These are phyloP conservation scores for Pimephales promelas DNA, from an alignment of 2,113 vertebrate genomes.

Conservation along the genomic window DNA sequence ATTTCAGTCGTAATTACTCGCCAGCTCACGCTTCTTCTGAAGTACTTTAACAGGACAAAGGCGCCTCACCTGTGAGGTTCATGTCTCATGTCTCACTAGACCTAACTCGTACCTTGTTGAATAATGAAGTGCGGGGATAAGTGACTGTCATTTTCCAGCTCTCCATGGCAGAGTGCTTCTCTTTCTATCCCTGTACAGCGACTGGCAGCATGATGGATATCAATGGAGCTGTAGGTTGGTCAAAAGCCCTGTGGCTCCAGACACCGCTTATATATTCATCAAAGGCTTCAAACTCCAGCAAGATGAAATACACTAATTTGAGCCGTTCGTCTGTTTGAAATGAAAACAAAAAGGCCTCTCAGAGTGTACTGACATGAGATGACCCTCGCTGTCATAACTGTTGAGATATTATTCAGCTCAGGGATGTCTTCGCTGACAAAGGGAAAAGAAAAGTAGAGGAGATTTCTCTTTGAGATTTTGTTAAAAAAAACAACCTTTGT, in stretches of 20 bases:
- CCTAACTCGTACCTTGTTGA: neutral
- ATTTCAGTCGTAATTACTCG: constrained; percentile 7
- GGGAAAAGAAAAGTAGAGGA: neutral
- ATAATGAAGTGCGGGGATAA: constrained; percentile 30
- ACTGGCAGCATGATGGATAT: constrained; percentile 29
- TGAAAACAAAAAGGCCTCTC: constrained; percentile 54
- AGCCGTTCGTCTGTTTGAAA: constrained; percentile 54
- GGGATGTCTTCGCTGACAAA: constrained; percentile 25
- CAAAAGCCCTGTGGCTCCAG: constrained; percentile 44
- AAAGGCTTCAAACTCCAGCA: constrained; percentile 30
- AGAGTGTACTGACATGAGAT: constrained; percentile 41
- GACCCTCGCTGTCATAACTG: constrained; percentile 42
- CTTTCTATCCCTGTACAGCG: neutral
- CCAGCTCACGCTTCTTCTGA: neutral
- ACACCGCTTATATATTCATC: constrained; percentile 53
- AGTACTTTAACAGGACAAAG: constrained; percentile 25
- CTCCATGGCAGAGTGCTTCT: neutral
- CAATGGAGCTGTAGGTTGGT: constrained; percentile 9
- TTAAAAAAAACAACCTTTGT: neutral
- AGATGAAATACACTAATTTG: constrained; percentile 53
- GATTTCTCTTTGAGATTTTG: constrained; percentile 9
- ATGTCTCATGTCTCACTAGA: neutral
- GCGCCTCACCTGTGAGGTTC: constrained; percentile 4
- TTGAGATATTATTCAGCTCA: constrained; percentile 44
- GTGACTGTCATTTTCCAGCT: neutral